These are phyloP conservation scores for Formica aserva DNA, from an alignment of 2,888 invertebrate species.

Conservation along the genomic window DNA sequence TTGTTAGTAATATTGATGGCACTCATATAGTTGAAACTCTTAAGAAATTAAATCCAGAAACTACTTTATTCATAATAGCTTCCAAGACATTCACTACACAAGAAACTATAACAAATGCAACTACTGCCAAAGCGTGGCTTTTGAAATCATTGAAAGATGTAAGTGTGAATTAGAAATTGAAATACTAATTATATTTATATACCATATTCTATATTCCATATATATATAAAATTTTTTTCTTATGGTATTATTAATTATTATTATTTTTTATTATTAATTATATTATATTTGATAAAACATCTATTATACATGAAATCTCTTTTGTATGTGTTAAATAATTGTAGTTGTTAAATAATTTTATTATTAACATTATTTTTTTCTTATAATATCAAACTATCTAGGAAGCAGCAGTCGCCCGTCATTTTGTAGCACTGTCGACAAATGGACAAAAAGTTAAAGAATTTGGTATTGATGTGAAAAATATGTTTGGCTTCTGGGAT, in stretches of 20 bases:
- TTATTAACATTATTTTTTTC: background rate
- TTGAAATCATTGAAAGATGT: conserved; percentile 94
- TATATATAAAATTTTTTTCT: background rate
- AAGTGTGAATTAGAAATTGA: conserved; percentile 82
- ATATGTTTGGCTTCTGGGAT: conserved; percentile 99
- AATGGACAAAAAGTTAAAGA: conserved; percentile 97
- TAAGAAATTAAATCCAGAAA: conserved; percentile 96
- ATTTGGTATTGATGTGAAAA: conserved; percentile 98
- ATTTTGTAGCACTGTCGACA: conserved; percentile 99
- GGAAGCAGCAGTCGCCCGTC: conserved; percentile 95
- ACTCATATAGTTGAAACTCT: conserved; percentile 98
- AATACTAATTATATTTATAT: background rate
- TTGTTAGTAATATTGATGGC: conserved; percentile 99
- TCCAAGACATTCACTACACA: conserved; percentile 99
- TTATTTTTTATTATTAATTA: no score
- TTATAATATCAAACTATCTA: conserved; percentile 79
- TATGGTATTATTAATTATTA: background rate
- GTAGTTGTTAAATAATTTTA: no score
- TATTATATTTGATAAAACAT: no score
- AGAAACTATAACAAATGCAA: conserved; percentile 99
- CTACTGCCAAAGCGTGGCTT: conserved; percentile 99
- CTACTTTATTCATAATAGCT: conserved; percentile 98
- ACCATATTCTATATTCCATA: background rate
- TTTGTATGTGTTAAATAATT: no score
- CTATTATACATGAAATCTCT: no score